A percentile compares a stretch with the other conserved stretches of the same genome.
These are phyloP conservation scores for Bimastos eiseni DNA, from an alignment of 2,888 invertebrate species.

Conservation along the genomic window DNA sequence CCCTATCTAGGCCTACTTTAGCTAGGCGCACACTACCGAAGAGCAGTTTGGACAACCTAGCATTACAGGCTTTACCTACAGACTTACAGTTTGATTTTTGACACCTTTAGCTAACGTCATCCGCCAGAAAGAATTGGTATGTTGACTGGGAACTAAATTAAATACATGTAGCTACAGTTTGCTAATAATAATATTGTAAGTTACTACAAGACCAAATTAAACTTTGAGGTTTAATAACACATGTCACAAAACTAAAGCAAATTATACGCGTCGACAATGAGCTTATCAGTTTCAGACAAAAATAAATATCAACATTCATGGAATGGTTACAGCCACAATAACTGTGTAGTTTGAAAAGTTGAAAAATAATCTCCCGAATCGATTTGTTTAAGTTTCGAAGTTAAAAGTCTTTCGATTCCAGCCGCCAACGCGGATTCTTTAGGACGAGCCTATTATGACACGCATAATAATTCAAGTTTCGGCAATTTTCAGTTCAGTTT, in stretches of 20 bases:
- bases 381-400: neutral
- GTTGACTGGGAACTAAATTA: neutral
- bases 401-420: neutral
- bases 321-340: conserved; percentile 19
- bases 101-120: neutral
- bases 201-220: neutral
- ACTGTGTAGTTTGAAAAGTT: neutral
- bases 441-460: conserved; percentile 13
- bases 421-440: neutral
- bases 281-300: conserved; percentile 17
- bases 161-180: neutral
- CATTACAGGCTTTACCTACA: neutral
- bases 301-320: conserved; percentile 24
- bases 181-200: no score
- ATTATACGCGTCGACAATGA: conserved; percentile 19
- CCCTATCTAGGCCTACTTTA: neutral
- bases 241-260: conserved; percentile 20
- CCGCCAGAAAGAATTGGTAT: neutral
- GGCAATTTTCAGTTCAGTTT: neutral
- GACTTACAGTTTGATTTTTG: neutral
- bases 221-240: conserved; percentile 9
- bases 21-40: neutral
- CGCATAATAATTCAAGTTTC: neutral
- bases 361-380: conserved; percentile 6
- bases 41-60: neutral